phyloP scores from a whole-genome alignment of 2,888 invertebrate genomes.

The Eudasyphora cyanicolor region DNA sequence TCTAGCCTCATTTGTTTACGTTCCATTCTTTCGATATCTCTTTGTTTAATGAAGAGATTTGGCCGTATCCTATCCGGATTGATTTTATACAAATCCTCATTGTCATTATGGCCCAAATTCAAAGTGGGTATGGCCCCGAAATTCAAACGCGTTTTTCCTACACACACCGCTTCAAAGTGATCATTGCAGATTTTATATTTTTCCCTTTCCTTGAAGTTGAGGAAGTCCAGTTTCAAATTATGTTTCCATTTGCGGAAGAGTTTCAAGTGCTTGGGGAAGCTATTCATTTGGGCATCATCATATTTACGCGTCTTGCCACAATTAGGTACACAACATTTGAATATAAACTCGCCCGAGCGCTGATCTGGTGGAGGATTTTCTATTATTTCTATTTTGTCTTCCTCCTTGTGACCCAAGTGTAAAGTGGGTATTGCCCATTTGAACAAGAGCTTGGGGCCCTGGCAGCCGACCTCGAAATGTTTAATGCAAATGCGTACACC shows the following conservation, averaged over 20 bases:
- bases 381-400: conserved; percentile 72
- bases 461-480: conserved; percentile 74
- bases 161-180: conserved; percentile 75
- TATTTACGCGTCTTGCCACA: conserved; percentile 76
- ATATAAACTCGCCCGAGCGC: conserved; percentile 71
- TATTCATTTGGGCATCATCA: conserved; percentile 76
- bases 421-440: conserved; percentile 75
- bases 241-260: conserved; percentile 74
- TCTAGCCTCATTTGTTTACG: conserved; percentile 35
- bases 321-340: conserved; percentile 74
- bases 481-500: conserved; percentile 76
- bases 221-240: conserved; percentile 72
- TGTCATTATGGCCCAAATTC: conserved; percentile 73
- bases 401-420: conserved; percentile 70
- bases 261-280: conserved; percentile 73
- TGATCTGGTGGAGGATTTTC: conserved; percentile 73
- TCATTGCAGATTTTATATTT: conserved; percentile 76
- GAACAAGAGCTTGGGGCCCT: conserved; percentile 73
- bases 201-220: conserved; percentile 74
- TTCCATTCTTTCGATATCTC: conserved; percentile 53
- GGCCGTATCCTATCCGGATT: conserved; percentile 68
- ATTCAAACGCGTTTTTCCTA: conserved; percentile 74
- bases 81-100: conserved; percentile 71
- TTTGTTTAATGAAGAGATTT: conserved; percentile 60
- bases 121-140: conserved; percentile 74